Base-by-base conservation (phyloP, 2,888 invertebrate genomes). In the Meta bourneti region DNA sequence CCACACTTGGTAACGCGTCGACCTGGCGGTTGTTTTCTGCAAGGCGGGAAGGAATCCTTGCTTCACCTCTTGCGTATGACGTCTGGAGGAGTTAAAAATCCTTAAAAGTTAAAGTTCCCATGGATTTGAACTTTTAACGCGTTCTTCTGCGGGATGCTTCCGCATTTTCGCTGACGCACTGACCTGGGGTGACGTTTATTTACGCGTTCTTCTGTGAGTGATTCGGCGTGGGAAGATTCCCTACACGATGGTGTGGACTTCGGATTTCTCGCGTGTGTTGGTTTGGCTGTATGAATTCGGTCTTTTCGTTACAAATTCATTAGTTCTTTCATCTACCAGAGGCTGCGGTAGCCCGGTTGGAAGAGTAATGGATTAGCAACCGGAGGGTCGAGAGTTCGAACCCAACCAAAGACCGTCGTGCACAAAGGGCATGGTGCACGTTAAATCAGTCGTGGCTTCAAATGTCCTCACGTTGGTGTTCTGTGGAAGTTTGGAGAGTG, bases 111-210 rank as follows among this genome's bases (percentile, higher is more conserved):
- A 74, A 80, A 87, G 52, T 48, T 85, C 61, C 61, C 61, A 61
- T 72, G 61, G 75, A 9, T 51, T 51, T 80, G 75, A 89, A 89
- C 81, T 89, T 74, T 84, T 75, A 19, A 61, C 51, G 61, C 11
- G 61, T 61, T 34, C 34, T 34, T 52, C 4, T 2, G 52, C 16
- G 51, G 19, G 11, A 13, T 52, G 72, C 88, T 89, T 89, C 88
- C 88, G 88, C 88, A 81, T 89, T 79, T 80, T 72, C 34, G 79
- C 11, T 85, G 85, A 85, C 85, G 77, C 85, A 85, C 69, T 49
- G 81, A 71, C 81, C 81, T 71, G 69, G 49, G 71, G 81, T 69
- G 48, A 69, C 69, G 80, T 34, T 34, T 34, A 34, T 34, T 34
- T 34, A 34, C 34, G 34, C 34, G 34, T 34, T 34, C 34, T 34